Percentiles rank a stretch among this genome's conserved stretches.
phyloP scores from a whole-genome alignment of 1,140 invertebrate genomes.

The Drosophila aff. region DNA sequence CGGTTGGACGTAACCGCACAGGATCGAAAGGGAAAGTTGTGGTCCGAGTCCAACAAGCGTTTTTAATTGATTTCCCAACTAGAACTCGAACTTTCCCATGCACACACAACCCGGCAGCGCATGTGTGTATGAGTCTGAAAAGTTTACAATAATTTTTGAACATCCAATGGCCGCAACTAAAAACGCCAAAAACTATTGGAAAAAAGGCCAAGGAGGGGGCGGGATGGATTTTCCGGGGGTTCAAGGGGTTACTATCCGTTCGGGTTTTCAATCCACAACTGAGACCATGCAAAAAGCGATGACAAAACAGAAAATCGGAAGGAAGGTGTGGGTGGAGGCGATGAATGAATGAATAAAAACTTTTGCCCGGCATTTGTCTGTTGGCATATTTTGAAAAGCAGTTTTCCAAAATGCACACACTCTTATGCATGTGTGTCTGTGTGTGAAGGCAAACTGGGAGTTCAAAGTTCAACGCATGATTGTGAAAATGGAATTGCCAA shows the following conservation, averaged over 20 bases:
- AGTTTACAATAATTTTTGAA: conserved; percentile 83
- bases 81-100: conserved; percentile 42
- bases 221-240: conserved; percentile 1
- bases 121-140: conserved; percentile 67
- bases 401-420: conserved; percentile 71
- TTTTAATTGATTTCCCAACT: conserved; percentile 80
- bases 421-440: background rate
- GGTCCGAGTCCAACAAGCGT: conserved; percentile 63
- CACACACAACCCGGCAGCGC: background rate
- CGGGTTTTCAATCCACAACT: conserved; percentile 65
- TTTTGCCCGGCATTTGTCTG: conserved; percentile 66
- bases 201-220: background rate
- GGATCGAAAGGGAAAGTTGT: conserved; percentile 73
- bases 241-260: conserved; percentile 22
- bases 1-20: conserved; percentile 25
- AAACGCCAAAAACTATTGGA: conserved; percentile 76
- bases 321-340: conserved; percentile 22
- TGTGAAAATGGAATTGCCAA: conserved; percentile 81
- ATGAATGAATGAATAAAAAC: conserved; percentile 61
- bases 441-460: conserved; percentile 47
- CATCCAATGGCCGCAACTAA: conserved; percentile 80
- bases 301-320: conserved; percentile 60
- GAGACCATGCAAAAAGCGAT: conserved; percentile 57
- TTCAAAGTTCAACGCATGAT: conserved; percentile 81
- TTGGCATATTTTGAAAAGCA: conserved; percentile 77